phyloP scores from a whole-genome alignment of 2,113 vertebrate species.

The Barbus barbus region DNA sequence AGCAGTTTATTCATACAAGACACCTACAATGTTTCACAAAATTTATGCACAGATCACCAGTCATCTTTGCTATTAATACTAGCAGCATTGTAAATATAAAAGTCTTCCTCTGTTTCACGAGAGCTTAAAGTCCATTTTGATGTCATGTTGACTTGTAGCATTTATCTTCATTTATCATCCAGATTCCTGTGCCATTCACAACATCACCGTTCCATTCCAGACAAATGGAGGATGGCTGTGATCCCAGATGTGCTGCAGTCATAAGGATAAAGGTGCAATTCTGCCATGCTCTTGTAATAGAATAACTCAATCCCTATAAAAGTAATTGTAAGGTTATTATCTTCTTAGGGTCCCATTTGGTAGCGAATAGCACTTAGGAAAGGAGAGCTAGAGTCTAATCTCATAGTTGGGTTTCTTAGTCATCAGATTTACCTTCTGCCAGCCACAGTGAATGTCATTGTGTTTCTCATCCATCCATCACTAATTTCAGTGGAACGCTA shows the following conservation, averaged over 20 bases:
- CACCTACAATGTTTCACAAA: too few species aligned
- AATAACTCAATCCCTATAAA: conserved; percentile 76
- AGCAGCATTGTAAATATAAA: too few species aligned
- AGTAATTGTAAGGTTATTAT: conserved; percentile 79
- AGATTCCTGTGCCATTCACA: neutral
- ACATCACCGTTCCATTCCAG: neutral
- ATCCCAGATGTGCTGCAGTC: neutral
- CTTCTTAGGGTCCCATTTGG: conserved; percentile 78
- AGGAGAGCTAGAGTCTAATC: conserved; percentile 69
- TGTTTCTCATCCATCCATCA: conserved; percentile 52
- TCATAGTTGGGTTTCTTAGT: conserved; percentile 77
- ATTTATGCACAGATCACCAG: too few species aligned
- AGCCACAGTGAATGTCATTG: conserved; percentile 62
- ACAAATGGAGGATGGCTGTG: neutral
- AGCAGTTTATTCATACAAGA: too few species aligned
- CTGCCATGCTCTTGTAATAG: conserved; percentile 55
- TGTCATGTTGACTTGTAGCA: neutral
- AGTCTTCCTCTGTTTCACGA: too few species aligned
- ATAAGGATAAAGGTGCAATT: conserved; percentile 64
- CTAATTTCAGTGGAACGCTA: conserved; percentile 61
- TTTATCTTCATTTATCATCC: neutral
- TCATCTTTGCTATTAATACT: too few species aligned
- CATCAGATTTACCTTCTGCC: conserved; percentile 71
- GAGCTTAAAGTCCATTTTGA: neutral
- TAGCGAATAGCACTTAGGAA: conserved; percentile 75